Percentiles rank a stretch among this genome's conserved stretches.
These are phyloP conservation scores for Nycteola revayana DNA, from an alignment of 2,888 invertebrate genomes.

Conservation along the genomic window DNA sequence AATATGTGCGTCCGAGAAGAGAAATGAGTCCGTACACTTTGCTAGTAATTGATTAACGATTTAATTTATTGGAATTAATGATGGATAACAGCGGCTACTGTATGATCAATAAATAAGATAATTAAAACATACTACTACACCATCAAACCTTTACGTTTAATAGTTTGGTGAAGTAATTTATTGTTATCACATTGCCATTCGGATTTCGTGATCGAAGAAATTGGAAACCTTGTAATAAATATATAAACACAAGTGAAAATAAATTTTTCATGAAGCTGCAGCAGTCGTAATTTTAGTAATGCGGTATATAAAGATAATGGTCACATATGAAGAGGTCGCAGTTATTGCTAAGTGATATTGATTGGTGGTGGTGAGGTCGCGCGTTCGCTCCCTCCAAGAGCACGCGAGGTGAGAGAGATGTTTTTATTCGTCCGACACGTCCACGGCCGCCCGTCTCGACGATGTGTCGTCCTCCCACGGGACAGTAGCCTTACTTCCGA, in stretches of 20 bases:
- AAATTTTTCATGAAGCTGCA: constrained; percentile 34
- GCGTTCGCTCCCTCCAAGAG: constrained; percentile 37
- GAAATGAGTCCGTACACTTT: too few relatives aligned
- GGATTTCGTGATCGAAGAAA: too few relatives aligned
- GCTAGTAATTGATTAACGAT: too few relatives aligned
- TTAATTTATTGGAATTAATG: too few relatives aligned
- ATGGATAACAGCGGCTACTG: too few relatives aligned
- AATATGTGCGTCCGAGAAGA: too few relatives aligned
- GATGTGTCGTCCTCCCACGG: constrained; percentile 75
- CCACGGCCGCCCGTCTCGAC: constrained; percentile 62
- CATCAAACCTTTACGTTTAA: too few relatives aligned
- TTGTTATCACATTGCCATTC: too few relatives aligned
- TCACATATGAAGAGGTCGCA: constrained; percentile 54
- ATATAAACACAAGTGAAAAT: constrained; percentile 20
- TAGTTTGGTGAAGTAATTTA: too few relatives aligned
- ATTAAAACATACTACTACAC: too few relatives aligned
- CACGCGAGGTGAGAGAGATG: constrained; percentile 65
- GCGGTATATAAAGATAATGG: constrained; percentile 56
- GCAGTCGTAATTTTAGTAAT: constrained; percentile 44
- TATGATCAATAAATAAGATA: too few relatives aligned
- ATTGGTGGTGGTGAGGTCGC: constrained; percentile 56
- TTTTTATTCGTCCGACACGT: constrained; percentile 79
- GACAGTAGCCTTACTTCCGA: constrained; percentile 78
- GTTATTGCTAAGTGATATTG: constrained; percentile 75
- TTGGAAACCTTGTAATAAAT: constrained; percentile 9